A percentile compares a stretch with the other conserved stretches of the same genome.
Conservation (phyloP, 2,797 vertebrate species). For the Anableps anableps region DNA sequence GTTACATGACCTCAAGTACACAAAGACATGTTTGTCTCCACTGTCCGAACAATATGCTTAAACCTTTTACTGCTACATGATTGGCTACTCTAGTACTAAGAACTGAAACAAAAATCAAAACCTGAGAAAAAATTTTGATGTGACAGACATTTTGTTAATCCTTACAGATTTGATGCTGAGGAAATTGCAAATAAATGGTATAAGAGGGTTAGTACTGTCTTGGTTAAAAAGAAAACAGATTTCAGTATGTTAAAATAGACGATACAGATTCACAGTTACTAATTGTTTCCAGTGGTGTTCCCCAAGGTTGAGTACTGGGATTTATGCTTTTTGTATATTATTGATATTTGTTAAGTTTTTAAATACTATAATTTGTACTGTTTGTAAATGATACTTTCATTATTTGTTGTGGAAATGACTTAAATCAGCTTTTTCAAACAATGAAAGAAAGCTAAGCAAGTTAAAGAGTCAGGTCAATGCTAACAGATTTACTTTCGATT, state of each 20-base stretch:
- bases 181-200: not conserved
- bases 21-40: constrained; percentile 26
- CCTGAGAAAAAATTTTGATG: not conserved
- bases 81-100: not conserved
- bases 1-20: constrained; percentile 19
- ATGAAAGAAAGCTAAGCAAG: no score
- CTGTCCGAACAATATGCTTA: not conserved
- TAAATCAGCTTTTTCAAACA: not conserved
- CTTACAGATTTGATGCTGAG: not conserved
- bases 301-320: not conserved
- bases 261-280: not conserved
- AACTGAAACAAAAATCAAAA: not conserved
- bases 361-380: not conserved
- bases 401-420: not conserved
- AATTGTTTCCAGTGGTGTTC: not conserved
- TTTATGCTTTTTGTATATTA: not conserved
- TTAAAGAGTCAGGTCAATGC: no score
- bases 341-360: not conserved
- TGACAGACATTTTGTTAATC: not conserved
- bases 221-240: not conserved
- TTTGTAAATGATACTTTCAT: not conserved
- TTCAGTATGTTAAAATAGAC: not conserved
- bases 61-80: not conserved
- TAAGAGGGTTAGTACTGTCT: not conserved
- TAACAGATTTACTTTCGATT: not conserved